Conservation (phyloP, 2,113 vertebrate species). For the Corythaixoides concolor region DNA sequence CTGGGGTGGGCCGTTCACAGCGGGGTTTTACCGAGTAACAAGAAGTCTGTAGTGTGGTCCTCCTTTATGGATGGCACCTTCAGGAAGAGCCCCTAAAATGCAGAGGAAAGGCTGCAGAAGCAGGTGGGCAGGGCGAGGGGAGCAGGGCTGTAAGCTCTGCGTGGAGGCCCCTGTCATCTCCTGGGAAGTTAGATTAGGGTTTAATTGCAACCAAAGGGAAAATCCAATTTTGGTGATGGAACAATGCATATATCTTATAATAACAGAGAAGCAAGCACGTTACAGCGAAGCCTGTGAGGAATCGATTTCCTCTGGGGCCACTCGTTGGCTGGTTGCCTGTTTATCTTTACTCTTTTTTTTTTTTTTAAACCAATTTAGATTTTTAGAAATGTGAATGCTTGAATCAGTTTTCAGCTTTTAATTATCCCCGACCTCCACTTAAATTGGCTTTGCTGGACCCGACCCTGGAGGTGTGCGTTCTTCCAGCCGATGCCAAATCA, state of each 20-base stretch:
- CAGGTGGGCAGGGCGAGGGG: background rate
- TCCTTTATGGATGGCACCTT: background rate
- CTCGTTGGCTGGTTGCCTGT: background rate
- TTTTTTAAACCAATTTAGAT: background rate
- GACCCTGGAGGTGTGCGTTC: background rate
- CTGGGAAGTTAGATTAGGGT: background rate
- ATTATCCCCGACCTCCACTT: background rate
- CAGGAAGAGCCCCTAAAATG: background rate
- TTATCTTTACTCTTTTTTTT: background rate
- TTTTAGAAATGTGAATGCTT: slow-evolving; percentile 6
- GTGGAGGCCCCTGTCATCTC: background rate
- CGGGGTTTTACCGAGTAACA: background rate
- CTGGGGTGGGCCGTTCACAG: background rate
- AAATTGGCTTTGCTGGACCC: background rate
- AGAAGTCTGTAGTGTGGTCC: rapidly evolving
- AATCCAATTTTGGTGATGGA: slow-evolving; percentile 5
- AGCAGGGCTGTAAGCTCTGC: background rate
- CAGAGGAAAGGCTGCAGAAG: background rate
- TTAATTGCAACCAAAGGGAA: slow-evolving; percentile 32
- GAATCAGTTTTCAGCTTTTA: background rate
- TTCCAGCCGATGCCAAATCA: background rate
- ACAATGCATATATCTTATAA: background rate
- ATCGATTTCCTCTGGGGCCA: slow-evolving; percentile 22
- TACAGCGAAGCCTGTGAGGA: background rate
- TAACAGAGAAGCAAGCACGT: background rate